A percentile compares a stretch with the other conserved stretches of the same genome.
Conservation (phyloP, 2,113 vertebrate genomes). For the Cacatua alba region DNA sequence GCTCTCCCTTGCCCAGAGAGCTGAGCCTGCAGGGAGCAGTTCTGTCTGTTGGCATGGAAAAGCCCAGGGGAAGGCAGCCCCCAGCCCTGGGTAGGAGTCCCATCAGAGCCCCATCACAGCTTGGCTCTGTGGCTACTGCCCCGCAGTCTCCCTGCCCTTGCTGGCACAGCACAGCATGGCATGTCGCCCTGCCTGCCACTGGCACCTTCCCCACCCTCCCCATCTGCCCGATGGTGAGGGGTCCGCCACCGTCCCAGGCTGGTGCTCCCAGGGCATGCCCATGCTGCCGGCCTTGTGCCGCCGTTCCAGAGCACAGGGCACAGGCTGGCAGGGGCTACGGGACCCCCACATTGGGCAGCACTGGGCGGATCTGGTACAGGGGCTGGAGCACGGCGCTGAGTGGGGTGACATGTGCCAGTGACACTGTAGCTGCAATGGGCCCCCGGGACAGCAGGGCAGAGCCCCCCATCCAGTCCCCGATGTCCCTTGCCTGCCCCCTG, state of each 20-base stretch:
- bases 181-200: not conserved
- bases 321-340: not conserved
- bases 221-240: not conserved
- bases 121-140: not conserved
- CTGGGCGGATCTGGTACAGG: accelerated
- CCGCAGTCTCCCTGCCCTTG: not conserved
- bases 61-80: not conserved
- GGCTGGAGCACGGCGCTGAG: not conserved
- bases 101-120: accelerated
- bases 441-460: not conserved
- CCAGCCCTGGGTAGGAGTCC: accelerated
- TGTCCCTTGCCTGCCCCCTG: not conserved
- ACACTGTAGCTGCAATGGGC: not conserved
- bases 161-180: accelerated
- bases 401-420: not conserved
- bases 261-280: not conserved
- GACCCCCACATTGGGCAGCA: not conserved
- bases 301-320: not conserved
- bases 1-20: accelerated
- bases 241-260: not conserved
- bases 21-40: not conserved
- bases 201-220: not conserved
- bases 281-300: accelerated
- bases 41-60: accelerated
- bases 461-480: not conserved